phyloP scores from a whole-genome alignment of 2,888 invertebrate species.

The Agonum fuliginosum region DNA sequence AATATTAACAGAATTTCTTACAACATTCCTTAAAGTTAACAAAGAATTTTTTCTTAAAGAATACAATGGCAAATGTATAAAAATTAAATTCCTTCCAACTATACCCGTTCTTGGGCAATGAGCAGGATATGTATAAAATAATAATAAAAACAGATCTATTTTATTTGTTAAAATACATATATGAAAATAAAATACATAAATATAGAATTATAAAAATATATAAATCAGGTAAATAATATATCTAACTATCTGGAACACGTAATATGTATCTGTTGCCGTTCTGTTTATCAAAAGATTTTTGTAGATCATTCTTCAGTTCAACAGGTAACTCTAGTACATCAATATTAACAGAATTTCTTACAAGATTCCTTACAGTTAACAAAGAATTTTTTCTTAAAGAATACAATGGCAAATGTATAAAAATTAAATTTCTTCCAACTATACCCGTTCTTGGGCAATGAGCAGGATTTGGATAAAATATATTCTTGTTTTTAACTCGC shows the following conservation, averaged over 20 bases:
- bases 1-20: too few species aligned
- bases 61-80: not conserved
- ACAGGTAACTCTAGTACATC: slow-evolving; percentile 72
- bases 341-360: slow-evolving; percentile 70
- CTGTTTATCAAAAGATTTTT: slow-evolving; percentile 57
- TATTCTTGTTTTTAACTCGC: slow-evolving; percentile 72
- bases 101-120: too few species aligned
- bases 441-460: not conserved
- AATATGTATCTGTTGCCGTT: not conserved
- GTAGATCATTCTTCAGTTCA: slow-evolving; percentile 71
- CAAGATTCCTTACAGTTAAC: slow-evolving; percentile 71
- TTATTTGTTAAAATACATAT: too few species aligned
- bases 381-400: slow-evolving; percentile 73
- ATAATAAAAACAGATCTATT: too few species aligned
- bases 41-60: not conserved
- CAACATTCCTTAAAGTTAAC: too few species aligned
- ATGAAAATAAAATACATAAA: too few species aligned
- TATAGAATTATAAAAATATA: not conserved
- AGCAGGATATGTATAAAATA: too few species aligned
- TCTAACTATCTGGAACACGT: not conserved
- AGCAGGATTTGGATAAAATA: slow-evolving; percentile 33
- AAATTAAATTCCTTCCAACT: not conserved
- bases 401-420: slow-evolving; percentile 75
- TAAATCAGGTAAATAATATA: not conserved
- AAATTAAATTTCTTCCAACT: slow-evolving; percentile 70